Base-by-base conservation (phyloP, 1,140 invertebrate genomes). In the Ceratoteleas bidentatus region DNA sequence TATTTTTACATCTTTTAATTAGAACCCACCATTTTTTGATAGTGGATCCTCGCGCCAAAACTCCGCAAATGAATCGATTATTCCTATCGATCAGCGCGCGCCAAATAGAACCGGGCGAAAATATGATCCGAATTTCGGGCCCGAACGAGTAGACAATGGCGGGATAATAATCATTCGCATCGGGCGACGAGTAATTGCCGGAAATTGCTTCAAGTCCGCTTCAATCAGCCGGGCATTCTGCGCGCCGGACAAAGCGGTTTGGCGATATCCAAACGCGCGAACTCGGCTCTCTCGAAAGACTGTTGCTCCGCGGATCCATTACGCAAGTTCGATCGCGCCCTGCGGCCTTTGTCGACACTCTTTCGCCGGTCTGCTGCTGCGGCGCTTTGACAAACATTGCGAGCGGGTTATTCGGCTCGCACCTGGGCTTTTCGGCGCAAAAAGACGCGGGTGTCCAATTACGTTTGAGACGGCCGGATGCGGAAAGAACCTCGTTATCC, bases 201-300 rank as follows among this genome's bases (percentile, higher is more conserved):
- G 84, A 88, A 89, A 89, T 89, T 89, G 86, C 84, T 81, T 72
- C 65, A 85, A 87, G 84, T 73, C 47, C 70, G 60, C 69, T 85
- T 76, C 85, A 88, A 90, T 89, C 84, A 88, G 56, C 64, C 84
- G 58, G 61, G 75, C 85, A 87, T 88, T 86, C 83, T 86, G 80
- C 40, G 32, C 38, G 16, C 45, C 38, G 45, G 45, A 62, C 45
- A 62, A 62, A 62, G 60, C 53, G 68, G 45, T 57, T 53, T 56
- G 36, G 14, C 43, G 66, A 81, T 84, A 84, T 81, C 61, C 24
- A 65, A 8, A 40, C 33, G 47, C 62, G 56, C 52, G 40, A 34
- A 53, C 60, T 54, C 56, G n/a, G n/a, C n/a, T 4, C 11, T 52
- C 36, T 36, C 16, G 43, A 49, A 61, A 53, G 50, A 53, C n/a